These are phyloP conservation scores for Aplysina aerophoba DNA, from an alignment of 37 sponge, comb jelly and placozoan genomes.

Conservation along the genomic window DNA sequence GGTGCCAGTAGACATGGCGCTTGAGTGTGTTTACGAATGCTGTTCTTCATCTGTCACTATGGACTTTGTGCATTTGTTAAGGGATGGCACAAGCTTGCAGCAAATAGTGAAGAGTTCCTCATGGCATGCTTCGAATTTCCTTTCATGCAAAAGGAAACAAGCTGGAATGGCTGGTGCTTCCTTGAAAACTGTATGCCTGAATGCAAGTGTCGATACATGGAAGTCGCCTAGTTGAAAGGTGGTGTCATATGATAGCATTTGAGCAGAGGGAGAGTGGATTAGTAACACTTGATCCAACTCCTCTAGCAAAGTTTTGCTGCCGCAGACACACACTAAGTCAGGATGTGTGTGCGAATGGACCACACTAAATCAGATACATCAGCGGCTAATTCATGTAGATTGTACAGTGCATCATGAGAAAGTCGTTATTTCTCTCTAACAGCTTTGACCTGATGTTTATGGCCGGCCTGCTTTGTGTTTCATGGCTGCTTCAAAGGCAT, in stretches of 20 bases:
- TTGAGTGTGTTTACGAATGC: slow-evolving; percentile 38
- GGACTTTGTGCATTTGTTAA: slow-evolving; percentile 36
- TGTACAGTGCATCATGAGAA: slow-evolving; percentile 56
- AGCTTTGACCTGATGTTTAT: slow-evolving; percentile 29
- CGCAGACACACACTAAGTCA: slow-evolving; percentile 51
- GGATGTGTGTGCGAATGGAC: slow-evolving; percentile 51
- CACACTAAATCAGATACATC: slow-evolving; percentile 54
- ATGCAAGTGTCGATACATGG: slow-evolving; percentile 31
- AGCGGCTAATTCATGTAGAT: slow-evolving; percentile 56
- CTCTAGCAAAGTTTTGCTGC: slow-evolving; percentile 11
- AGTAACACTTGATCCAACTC: slow-evolving; percentile 21
- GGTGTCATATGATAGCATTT: slow-evolving; percentile 39
- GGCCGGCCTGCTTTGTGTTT: slow-evolving; percentile 37
- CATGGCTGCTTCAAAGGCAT: slow-evolving; percentile 35
- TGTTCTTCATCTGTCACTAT: slow-evolving; percentile 57
- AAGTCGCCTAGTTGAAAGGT: slow-evolving; percentile 38
- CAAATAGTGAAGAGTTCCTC: slow-evolving; percentile 43
- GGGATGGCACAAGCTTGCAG: slow-evolving; percentile 26
- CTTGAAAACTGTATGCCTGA: slow-evolving; percentile 39
- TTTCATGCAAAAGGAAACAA: slow-evolving; percentile 56
- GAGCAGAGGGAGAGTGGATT: slow-evolving; percentile 34
- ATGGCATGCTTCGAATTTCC: slow-evolving; percentile 45
- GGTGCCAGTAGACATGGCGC: slow-evolving; percentile 51
- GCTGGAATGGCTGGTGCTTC: slow-evolving; percentile 50
- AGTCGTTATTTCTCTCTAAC: slow-evolving; percentile 1